phyloP scores from a whole-genome alignment of 2,888 invertebrate genomes.

The Drosophila anceps region DNA sequence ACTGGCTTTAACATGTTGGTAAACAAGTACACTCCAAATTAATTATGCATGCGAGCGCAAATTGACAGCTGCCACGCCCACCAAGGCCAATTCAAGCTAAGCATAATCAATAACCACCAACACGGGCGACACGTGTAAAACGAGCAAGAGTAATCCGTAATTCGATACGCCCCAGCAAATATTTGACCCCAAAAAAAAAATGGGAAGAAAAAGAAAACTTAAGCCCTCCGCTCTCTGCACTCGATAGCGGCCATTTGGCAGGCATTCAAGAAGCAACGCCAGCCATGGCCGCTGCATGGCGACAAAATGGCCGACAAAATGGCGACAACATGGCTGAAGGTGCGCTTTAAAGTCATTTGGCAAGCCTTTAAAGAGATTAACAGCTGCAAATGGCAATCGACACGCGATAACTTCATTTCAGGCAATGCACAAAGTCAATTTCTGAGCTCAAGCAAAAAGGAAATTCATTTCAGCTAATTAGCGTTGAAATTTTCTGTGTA shows the following conservation, averaged over 20 bases:
- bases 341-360: constrained; percentile 33
- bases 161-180: constrained; percentile 47
- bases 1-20: constrained; percentile 7
- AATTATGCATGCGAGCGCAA: constrained; percentile 53
- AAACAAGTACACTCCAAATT: constrained; percentile 35
- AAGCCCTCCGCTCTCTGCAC: constrained; percentile 14
- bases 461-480: neutral
- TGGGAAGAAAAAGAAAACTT: neutral
- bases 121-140: constrained; percentile 28
- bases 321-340: constrained; percentile 56
- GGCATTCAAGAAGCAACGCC: constrained; percentile 53
- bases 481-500: neutral
- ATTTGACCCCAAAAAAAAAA: constrained; percentile 48
- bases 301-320: constrained; percentile 69
- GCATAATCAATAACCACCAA: constrained; percentile 61
- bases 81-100: constrained; percentile 20
- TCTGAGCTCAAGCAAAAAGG: neutral
- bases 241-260: constrained; percentile 65
- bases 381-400: constrained; percentile 27
- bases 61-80: constrained; percentile 66
- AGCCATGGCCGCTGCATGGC: constrained; percentile 65
- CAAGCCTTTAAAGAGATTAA: constrained; percentile 32
- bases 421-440: neutral
- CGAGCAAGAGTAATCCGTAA: constrained; percentile 45
- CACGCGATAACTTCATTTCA: constrained; percentile 16